A percentile compares a stretch with the other conserved stretches of the same genome.
phyloP scores from a whole-genome alignment of 2,888 invertebrate species.

The Athripsodes cinereus region DNA sequence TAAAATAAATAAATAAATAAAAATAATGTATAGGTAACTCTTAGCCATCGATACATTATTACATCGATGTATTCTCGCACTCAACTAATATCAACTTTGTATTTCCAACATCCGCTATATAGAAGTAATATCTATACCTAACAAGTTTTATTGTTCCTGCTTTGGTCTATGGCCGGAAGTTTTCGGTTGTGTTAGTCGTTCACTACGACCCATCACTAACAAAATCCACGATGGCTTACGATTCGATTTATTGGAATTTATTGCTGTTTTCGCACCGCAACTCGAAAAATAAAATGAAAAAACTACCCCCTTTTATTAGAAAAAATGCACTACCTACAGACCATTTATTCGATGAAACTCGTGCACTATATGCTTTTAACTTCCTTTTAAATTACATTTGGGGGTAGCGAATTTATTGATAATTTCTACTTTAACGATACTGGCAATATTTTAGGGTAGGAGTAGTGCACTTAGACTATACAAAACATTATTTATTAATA shows the following conservation, averaged over 20 bases:
- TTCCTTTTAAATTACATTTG: neutral
- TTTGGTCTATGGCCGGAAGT: conserved; percentile 15
- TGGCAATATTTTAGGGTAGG: neutral
- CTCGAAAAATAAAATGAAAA: conserved; percentile 1
- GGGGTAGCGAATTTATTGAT: neutral
- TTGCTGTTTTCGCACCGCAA: conserved; percentile 15
- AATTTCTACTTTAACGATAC: neutral
- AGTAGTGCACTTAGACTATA: neutral
- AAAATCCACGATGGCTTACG: conserved; percentile 4
- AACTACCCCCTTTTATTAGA: neutral
- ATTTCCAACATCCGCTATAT: neutral
- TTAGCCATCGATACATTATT: too few species aligned
- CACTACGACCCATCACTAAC: neutral
- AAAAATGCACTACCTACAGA: neutral
- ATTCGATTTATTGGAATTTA: conserved; percentile 19
- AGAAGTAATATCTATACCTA: conserved; percentile 15
- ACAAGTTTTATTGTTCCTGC: conserved; percentile 18
- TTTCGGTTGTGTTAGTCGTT: conserved; percentile 14
- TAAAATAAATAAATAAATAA: too few species aligned
- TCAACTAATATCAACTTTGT: neutral
- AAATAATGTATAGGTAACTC: too few species aligned
- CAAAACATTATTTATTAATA: neutral
- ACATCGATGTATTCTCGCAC: too few species aligned
- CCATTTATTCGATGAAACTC: neutral
- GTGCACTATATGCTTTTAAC: neutral